phyloP scores from a whole-genome alignment of 1,140 invertebrate species.

The Ceratina australensis region DNA sequence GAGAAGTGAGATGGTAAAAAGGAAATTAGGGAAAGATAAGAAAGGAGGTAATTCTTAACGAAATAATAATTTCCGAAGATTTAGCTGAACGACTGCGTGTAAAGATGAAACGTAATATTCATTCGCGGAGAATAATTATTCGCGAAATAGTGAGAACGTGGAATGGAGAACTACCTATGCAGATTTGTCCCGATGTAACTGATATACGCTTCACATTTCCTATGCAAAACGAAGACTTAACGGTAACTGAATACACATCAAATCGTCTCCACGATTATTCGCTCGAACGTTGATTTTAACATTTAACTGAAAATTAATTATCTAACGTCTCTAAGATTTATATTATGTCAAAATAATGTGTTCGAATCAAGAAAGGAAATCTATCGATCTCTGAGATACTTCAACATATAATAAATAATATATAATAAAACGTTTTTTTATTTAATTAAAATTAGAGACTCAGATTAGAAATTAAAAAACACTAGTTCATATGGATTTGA shows the following conservation, averaged over 20 bases:
- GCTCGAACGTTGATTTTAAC: background rate
- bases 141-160: conserved; percentile 28
- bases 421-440: too few relatives aligned
- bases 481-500: too few relatives aligned
- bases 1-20: background rate
- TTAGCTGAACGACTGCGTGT: conserved; percentile 27
- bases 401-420: too few relatives aligned
- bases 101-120: conserved; percentile 54
- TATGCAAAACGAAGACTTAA: conserved; percentile 38
- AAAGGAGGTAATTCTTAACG: conserved; percentile 28
- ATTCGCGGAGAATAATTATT: conserved; percentile 28
- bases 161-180: conserved; percentile 19
- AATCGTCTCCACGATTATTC: background rate
- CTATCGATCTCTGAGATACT: too few relatives aligned
- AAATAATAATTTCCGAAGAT: conserved; percentile 46
- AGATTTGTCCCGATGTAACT: conserved; percentile 30
- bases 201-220: conserved; percentile 24
- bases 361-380: background rate
- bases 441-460: too few relatives aligned
- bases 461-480: too few relatives aligned
- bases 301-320: background rate
- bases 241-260: conserved; percentile 13
- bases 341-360: background rate
- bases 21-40: background rate
- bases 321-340: background rate